Evolutionary conservation across 2,888 invertebrate genomes (phyloP).

Genomic region (Mimachlamys varia): DNA sequence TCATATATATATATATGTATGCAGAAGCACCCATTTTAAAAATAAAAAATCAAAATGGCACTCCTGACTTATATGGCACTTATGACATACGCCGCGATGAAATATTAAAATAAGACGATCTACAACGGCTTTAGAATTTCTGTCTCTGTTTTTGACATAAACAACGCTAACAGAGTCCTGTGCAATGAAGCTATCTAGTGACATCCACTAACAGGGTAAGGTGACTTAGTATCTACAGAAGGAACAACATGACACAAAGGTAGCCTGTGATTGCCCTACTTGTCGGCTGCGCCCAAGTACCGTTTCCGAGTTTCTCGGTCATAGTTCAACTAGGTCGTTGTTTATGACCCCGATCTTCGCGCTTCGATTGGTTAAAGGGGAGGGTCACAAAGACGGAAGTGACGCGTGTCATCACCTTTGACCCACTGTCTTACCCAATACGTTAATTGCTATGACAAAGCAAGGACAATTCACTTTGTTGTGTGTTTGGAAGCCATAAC

Average conservation of each 20-base stretch:
- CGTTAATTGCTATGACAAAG: not conserved
- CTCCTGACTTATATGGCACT: not conserved
- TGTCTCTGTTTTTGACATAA: not conserved
- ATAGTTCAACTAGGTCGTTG: slow-evolving; percentile 31
- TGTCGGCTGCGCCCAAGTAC: not conserved
- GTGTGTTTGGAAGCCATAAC: not conserved
- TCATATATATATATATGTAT: too few relatives aligned
- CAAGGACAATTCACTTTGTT: not conserved
- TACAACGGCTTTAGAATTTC: not conserved
- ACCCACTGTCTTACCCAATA: slow-evolving; percentile 11
- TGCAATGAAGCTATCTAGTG: not conserved
- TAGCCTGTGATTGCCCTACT: not conserved
- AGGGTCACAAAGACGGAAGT: slow-evolving; percentile 4
- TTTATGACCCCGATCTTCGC: not conserved
- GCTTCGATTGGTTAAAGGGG: not conserved
- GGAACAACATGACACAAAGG: not conserved
- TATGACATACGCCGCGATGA: not conserved
- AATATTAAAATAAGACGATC: too few relatives aligned
- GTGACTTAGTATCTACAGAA: not conserved
- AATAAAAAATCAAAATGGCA: too few relatives aligned
- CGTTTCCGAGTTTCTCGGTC: slow-evolving; percentile 1
- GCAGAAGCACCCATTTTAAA: too few relatives aligned
- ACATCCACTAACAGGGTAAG: not conserved
- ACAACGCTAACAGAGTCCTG: not conserved
- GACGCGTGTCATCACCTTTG: not conserved